Evolutionary conservation across 2,113 vertebrate species (phyloP).

Genomic region (Mobula hypostoma): DNA sequence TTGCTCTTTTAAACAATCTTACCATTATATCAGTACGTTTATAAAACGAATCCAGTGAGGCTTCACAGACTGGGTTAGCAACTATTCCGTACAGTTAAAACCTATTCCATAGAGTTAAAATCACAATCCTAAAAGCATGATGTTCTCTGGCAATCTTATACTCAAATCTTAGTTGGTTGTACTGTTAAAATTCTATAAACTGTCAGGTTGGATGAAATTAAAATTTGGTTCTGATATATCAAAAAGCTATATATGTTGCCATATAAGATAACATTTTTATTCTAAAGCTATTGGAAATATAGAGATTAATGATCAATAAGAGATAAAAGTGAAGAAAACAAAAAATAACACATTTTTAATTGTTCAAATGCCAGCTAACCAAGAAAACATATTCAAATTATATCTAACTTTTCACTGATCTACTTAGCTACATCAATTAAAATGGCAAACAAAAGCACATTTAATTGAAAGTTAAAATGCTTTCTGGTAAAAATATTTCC

Average conservation of each 20-base stretch:
- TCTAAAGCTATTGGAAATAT: not conserved
- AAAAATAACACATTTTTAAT: not conserved
- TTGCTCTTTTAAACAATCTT: too few relatives aligned
- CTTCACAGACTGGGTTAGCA: too few relatives aligned
- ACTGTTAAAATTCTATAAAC: not conserved
- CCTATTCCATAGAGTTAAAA: too few relatives aligned
- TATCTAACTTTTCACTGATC: not conserved
- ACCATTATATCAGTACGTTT: too few relatives aligned
- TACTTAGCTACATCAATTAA: not conserved
- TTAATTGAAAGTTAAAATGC: not conserved
- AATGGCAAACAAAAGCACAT: not conserved
- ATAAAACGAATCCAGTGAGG: too few relatives aligned
- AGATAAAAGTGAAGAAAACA: not conserved
- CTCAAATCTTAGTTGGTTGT: not conserved
- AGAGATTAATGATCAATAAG: not conserved
- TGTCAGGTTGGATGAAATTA: not conserved
- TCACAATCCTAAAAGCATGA: not conserved
- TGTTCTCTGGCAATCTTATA: not conserved
- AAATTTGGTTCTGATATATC: not conserved
- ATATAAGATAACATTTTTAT: not conserved
- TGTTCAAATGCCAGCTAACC: not conserved
- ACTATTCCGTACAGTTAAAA: too few relatives aligned
- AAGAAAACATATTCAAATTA: not conserved
- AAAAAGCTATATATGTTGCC: not conserved
- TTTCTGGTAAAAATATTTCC: not conserved